Evolutionary conservation across 2,113 vertebrate genomes (phyloP), one percentile per base, ranked within the genome.

Genomic region (Petromus typicus): DNA sequence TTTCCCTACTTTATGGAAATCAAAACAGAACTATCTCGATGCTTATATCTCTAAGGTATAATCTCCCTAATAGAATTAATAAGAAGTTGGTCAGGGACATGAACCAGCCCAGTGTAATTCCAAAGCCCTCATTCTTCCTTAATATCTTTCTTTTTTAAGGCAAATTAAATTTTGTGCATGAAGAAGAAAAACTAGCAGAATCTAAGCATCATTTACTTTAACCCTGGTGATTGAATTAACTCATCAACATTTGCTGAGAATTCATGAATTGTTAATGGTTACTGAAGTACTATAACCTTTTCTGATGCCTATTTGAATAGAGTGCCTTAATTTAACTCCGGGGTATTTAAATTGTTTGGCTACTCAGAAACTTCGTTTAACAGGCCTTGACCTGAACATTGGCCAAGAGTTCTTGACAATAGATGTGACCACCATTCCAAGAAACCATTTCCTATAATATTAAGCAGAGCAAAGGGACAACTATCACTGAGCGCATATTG

Each of bases 191-290:
- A 89, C 85, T 18, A 94, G 61, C 61, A 92, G 83, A 93, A 89
- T 95, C 67, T 91, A 89, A 96, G 83, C 87, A 91, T 54, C 73
- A 61, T 96, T 96, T 97, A 67, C 96, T 97, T 97, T 93, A 86
- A 93, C 79, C 34, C 3, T 57, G 18, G 69, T 75, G 86, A 89
- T 91, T 91, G 85, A 90, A 94, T 96, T 93, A 97, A 96, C 37
- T 96, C 73, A 84, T 96, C 91, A 86, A 69, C 61, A 75, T 96
- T 97, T 93, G 93, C 95, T 89, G 91, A 89, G 69, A 89, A 93
- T 89, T 95, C 95, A 96, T 93, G 95, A 97, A 91, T 97, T 89
- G 83, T 96, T 96, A 96, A 96, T 95, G 37, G 79, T 54, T 82
- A 34, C 61, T 30, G 67, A 94, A 94, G 90, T 76, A 80, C 69